Conservation (phyloP, 2,888 invertebrate genomes). For the Encarsia formosa region DNA sequence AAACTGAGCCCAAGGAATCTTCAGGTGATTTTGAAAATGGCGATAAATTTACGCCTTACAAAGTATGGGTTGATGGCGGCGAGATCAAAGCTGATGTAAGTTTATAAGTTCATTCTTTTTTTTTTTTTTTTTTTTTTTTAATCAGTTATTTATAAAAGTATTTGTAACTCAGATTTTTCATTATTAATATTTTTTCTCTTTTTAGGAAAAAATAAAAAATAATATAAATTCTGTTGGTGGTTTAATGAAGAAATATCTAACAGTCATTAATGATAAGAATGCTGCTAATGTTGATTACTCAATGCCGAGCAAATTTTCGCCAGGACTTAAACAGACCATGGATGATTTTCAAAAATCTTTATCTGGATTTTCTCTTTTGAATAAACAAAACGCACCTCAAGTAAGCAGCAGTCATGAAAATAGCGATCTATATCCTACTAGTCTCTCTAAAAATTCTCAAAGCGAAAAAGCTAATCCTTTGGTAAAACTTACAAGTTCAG, state of each 20-base stretch:
- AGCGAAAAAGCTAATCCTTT: too few species aligned
- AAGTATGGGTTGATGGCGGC: not conserved
- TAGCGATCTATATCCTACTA: not conserved
- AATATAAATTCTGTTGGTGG: too few species aligned
- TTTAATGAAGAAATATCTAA: conserved; percentile 9
- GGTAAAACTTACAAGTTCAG: too few species aligned
- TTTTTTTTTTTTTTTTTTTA: too few species aligned
- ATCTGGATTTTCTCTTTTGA: not conserved
- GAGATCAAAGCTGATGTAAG: too few species aligned
- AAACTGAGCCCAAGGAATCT: not conserved
- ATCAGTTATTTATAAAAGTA: too few species aligned
- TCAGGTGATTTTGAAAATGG: not conserved
- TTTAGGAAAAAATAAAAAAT: too few species aligned
- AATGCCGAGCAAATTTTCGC: not conserved
- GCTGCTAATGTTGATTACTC: not conserved
- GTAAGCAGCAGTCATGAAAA: not conserved
- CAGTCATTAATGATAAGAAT: conserved; percentile 1
- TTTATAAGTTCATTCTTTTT: too few species aligned
- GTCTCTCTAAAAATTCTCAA: too few species aligned
- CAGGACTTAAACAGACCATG: conserved; percentile 3
- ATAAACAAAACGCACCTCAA: not conserved
- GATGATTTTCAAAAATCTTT: conserved; percentile 14
- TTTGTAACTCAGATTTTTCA: too few species aligned
- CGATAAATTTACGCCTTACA: not conserved
- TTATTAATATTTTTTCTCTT: too few species aligned